These are phyloP conservation scores for Oryzias sinensis DNA, from an alignment of 2,797 vertebrate species.

Conservation along the genomic window DNA sequence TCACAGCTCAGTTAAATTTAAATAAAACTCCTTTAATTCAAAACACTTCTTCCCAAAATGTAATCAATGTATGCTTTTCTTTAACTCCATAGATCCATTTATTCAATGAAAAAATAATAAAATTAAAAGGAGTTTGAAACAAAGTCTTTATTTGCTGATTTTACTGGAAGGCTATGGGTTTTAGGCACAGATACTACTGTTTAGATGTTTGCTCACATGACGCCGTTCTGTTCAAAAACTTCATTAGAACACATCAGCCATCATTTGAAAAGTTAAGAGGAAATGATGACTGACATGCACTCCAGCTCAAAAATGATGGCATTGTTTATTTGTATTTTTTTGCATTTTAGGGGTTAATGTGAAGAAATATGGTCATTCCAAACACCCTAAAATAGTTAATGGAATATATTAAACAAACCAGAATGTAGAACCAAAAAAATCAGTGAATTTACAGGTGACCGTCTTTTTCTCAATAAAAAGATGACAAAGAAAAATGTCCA, in stretches of 20 bases:
- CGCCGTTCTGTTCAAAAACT: constrained; percentile 33
- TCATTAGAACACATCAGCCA: constrained; percentile 15
- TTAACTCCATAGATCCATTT: constrained; percentile 14
- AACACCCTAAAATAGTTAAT: background rate
- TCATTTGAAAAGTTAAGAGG: constrained; percentile 21
- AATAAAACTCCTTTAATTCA: constrained; percentile 41
- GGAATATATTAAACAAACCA: background rate
- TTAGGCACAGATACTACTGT: constrained; percentile 62
- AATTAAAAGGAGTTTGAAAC: constrained; percentile 32
- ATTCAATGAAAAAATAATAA: constrained; percentile 34
- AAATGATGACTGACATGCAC: constrained; percentile 27
- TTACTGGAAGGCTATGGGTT: constrained; percentile 61
- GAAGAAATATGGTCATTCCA: constrained; percentile 3
- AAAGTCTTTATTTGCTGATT: constrained; percentile 29
- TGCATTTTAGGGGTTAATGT: constrained; percentile 16
- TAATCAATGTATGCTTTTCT: constrained; percentile 9
- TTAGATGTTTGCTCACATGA: constrained; percentile 36
- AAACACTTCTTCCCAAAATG: constrained; percentile 34
- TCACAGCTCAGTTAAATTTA: constrained; percentile 37
- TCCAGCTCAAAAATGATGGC: constrained; percentile 28
- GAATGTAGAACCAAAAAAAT: background rate
- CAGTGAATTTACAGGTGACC: no score
- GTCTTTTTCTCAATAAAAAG: no score
- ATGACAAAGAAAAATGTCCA: no score
- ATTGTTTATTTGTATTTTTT: constrained; percentile 19